Conservation (phyloP, 2,888 invertebrate species). For the Drosophila niveifrons region DNA sequence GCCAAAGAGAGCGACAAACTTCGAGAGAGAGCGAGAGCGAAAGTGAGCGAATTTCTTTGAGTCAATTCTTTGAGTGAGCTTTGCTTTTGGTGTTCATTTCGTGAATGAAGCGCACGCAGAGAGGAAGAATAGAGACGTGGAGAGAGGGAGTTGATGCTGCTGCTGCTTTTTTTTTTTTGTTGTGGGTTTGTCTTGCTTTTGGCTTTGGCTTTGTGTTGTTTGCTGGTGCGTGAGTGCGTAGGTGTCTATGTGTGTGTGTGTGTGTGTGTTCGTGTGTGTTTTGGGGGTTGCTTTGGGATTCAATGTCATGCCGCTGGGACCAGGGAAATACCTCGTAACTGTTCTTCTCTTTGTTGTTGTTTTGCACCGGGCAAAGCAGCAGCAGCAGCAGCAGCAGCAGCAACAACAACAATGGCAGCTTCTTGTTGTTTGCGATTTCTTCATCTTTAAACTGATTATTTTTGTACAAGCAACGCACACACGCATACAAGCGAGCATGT, state of each 20-base stretch:
- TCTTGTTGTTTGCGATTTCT: slow-evolving; percentile 70
- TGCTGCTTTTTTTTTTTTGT: slow-evolving; percentile 33
- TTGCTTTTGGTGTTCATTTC: slow-evolving; percentile 59
- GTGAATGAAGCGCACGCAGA: slow-evolving; percentile 52
- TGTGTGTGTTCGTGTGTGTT: slow-evolving; percentile 36
- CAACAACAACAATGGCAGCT: slow-evolving; percentile 39
- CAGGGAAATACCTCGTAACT: slow-evolving; percentile 82
- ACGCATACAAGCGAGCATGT: slow-evolving; percentile 3
- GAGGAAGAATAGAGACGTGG: not conserved
- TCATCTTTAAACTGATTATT: slow-evolving; percentile 80
- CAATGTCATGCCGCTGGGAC: slow-evolving; percentile 85
- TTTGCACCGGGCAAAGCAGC: slow-evolving; percentile 29
- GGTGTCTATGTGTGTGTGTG: slow-evolving; percentile 6
- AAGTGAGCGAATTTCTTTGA: slow-evolving; percentile 45
- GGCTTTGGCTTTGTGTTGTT: slow-evolving; percentile 15
- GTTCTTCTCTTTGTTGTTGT: slow-evolving; percentile 54
- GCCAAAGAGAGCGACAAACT: slow-evolving; percentile 21
- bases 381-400: slow-evolving; percentile 28
- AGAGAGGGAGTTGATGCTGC: slow-evolving; percentile 18
- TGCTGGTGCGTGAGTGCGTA: slow-evolving; percentile 21
- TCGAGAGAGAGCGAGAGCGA: slow-evolving; percentile 36
- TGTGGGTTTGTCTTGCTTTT: slow-evolving; percentile 30
- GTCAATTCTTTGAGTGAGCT: slow-evolving; percentile 52
- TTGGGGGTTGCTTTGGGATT: slow-evolving; percentile 85
- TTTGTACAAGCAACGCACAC: slow-evolving; percentile 54